Evolutionary conservation across 35 echinoderm and acorn worm species (phyloP).

Genomic region (Ptychodera flava): DNA sequence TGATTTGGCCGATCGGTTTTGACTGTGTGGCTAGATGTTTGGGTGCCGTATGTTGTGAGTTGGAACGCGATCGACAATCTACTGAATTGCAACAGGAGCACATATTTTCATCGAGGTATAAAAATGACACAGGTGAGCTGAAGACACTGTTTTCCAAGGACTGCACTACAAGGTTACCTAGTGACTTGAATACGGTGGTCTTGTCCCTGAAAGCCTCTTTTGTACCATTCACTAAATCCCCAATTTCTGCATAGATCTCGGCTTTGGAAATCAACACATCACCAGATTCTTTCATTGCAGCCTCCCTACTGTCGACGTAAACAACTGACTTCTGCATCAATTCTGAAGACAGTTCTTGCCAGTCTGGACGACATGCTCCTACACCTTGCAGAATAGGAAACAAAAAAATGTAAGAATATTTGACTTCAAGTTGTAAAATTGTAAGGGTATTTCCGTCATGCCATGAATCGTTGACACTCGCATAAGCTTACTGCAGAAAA

Average conservation of each 20-base stretch:
- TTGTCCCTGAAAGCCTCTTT: conserved; percentile 53
- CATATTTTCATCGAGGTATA: no score
- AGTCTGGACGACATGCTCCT: conserved; percentile 40
- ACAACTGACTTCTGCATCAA: conserved; percentile 68
- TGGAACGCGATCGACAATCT: no score
- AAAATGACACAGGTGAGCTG: no score
- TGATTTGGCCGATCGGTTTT: no score
- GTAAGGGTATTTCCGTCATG: no score
- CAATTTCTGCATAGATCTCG: conserved; percentile 80
- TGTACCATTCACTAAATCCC: conserved; percentile 67
- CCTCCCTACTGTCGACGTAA: conserved; percentile 54
- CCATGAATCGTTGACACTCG: no score
- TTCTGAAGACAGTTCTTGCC: conserved; percentile 68
- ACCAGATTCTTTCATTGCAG: conserved; percentile 66
- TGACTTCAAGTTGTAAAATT: not conserved
- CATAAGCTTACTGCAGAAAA: no score
- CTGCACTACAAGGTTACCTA: no score
- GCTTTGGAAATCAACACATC: conserved; percentile 73
- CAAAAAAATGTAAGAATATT: not conserved
- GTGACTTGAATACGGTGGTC: conserved; percentile 81
- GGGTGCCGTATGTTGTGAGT: no score
- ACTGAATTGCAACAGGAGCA: no score
- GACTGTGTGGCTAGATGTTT: no score
- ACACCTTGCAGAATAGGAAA: conserved; percentile 45
- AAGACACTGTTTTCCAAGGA: no score